phyloP scores from a whole-genome alignment of 2,888 invertebrate genomes.

The Hydrotaea cyrtoneurina region DNA sequence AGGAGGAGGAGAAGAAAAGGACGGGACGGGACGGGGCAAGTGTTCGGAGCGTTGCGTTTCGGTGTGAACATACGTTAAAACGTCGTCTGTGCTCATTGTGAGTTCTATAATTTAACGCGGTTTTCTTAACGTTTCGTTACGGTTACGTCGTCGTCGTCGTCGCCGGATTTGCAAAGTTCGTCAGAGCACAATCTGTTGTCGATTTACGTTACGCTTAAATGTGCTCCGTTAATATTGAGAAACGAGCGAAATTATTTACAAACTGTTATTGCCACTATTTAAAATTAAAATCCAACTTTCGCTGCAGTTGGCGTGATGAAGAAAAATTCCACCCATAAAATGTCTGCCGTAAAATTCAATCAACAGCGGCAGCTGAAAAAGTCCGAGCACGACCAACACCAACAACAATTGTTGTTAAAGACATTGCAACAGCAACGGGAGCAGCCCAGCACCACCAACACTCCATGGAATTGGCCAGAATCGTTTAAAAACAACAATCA shows the following conservation, averaged over 20 bases:
- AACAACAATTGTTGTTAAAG: slow-evolving; percentile 15
- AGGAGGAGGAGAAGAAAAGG: background rate
- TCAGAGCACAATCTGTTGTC: background rate
- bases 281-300: background rate
- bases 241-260: slow-evolving; percentile 24
- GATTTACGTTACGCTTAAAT: background rate
- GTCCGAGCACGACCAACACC: no score
- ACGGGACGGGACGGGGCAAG: background rate
- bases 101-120: background rate
- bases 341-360: slow-evolving; percentile 73
- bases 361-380: slow-evolving; percentile 9
- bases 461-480: background rate
- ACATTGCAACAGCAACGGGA: background rate
- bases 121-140: background rate
- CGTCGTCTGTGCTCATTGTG: no score
- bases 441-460: background rate
- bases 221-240: slow-evolving; percentile 6
- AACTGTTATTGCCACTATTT: slow-evolving; percentile 38
- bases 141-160: slow-evolving; percentile 23
- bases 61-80: background rate
- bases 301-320: background rate
- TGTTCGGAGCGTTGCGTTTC: background rate
- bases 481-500: slow-evolving; percentile 31
- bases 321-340: slow-evolving; percentile 66
- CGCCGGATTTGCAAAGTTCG: slow-evolving; percentile 6